Evolutionary conservation across 2,113 vertebrate genomes (phyloP).

Genomic region (Pomatorhinus ruficollis): DNA sequence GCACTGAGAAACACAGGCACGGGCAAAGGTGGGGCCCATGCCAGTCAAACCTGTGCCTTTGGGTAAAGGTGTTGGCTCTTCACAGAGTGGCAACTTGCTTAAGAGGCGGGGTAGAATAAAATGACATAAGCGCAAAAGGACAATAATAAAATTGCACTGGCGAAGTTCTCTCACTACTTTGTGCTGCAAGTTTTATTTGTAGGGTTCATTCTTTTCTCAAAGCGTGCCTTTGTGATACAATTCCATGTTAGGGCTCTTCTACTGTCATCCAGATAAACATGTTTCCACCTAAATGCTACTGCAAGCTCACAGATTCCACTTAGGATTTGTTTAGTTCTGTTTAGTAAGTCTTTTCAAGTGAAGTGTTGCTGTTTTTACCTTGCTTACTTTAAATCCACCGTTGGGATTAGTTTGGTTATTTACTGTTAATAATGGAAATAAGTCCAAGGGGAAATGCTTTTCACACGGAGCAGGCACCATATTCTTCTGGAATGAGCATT

Average conservation of each 20-base stretch:
- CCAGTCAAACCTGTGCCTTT: neutral
- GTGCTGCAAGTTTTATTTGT: neutral
- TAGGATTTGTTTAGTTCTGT: neutral
- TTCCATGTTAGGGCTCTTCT: neutral
- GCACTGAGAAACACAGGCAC: neutral
- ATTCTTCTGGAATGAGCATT: slow-evolving; percentile 24
- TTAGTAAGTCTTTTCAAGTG: neutral
- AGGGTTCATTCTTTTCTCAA: neutral
- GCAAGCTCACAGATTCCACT: neutral
- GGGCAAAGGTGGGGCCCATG: neutral
- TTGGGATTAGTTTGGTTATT: slow-evolving; percentile 40
- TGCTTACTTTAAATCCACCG: slow-evolving; percentile 18
- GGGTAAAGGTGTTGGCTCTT: neutral
- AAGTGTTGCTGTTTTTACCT: slow-evolving; percentile 20
- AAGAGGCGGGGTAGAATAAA: neutral
- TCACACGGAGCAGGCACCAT: neutral
- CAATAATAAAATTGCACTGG: neutral
- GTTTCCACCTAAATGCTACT: neutral
- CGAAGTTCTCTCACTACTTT: neutral
- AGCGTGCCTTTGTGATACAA: neutral
- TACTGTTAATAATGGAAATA: slow-evolving; percentile 39
- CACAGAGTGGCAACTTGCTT: neutral
- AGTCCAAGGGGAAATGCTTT: slow-evolving; percentile 62
- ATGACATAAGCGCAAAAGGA: neutral
- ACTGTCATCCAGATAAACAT: neutral